Conservation (phyloP, 2,797 vertebrate species). For the Eutrigla gurnardus region DNA sequence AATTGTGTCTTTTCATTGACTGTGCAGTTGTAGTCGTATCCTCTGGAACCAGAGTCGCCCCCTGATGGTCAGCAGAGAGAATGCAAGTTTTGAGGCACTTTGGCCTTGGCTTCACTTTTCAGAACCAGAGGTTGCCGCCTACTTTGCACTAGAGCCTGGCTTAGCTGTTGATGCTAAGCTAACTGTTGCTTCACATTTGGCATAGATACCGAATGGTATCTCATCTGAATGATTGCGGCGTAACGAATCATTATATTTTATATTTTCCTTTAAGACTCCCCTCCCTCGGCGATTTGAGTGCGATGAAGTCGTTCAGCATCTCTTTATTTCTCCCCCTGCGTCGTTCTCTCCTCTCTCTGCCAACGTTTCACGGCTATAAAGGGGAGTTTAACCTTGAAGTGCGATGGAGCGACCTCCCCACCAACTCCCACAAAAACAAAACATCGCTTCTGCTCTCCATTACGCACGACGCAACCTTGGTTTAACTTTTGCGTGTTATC, state of each 20-base stretch:
- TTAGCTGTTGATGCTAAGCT: slow-evolving; percentile 5
- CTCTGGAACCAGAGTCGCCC: background rate
- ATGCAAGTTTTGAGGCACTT: too few species aligned
- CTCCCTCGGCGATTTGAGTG: slow-evolving; percentile 17
- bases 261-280: background rate
- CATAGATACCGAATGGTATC: background rate
- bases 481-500: slow-evolving; percentile 68
- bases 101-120: too few species aligned
- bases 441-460: slow-evolving; percentile 44
- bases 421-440: slow-evolving; percentile 51
- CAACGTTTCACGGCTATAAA: slow-evolving; percentile 62
- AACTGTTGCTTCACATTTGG: background rate
- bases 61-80: too few species aligned
- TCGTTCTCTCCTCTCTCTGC: slow-evolving; percentile 23
- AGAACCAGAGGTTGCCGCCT: too few species aligned
- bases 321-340: slow-evolving; percentile 31
- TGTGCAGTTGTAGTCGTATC: background rate
- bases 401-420: slow-evolving; percentile 43
- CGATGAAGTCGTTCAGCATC: slow-evolving; percentile 59
- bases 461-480: slow-evolving; percentile 63
- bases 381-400: slow-evolving; percentile 67
- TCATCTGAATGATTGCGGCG: background rate
- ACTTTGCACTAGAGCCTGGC: background rate
- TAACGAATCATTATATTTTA: slow-evolving; percentile 6
- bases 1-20: background rate